Percentiles rank a stretch among this genome's conserved stretches.
Conservation (phyloP, 2,797 vertebrate species). For the Eulemur mongoz region DNA sequence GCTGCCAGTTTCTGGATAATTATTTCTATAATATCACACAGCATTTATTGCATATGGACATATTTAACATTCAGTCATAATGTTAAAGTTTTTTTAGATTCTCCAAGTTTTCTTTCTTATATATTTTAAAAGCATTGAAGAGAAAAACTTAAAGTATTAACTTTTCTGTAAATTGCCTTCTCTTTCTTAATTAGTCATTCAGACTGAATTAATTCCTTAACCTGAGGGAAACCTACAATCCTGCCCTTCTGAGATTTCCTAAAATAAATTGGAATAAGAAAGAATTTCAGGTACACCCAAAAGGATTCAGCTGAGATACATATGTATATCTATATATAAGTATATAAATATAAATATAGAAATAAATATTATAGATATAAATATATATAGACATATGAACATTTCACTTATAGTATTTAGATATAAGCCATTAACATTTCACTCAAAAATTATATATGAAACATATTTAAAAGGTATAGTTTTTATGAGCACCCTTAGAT, state of each 20-base stretch:
- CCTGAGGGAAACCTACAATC: constrained; percentile 69
- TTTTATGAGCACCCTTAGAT: neutral
- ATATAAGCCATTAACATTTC: neutral
- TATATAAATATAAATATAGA: neutral
- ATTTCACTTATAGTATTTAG: neutral
- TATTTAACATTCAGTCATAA: neutral
- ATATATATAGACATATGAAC: neutral
- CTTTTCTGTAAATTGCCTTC: constrained; percentile 73
- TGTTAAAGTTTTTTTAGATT: neutral
- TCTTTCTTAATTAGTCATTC: constrained; percentile 72
- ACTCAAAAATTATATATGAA: neutral
- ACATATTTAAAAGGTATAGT: neutral
- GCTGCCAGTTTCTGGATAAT: neutral
- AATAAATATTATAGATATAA: too few species aligned
- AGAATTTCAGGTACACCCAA: constrained; percentile 51
- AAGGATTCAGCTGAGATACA: neutral
- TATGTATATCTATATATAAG: too few species aligned
- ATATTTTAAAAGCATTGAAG: constrained; percentile 21
- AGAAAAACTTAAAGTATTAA: constrained; percentile 62
- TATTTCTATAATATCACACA: neutral
- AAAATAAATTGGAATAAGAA: constrained; percentile 62
- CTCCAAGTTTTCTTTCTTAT: neutral
- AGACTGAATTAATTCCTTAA: constrained; percentile 80
- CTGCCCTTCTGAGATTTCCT: constrained; percentile 75
- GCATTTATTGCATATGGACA: neutral